phyloP scores from a whole-genome alignment of 2,113 vertebrate genomes.

The Phaethon lepturus region DNA sequence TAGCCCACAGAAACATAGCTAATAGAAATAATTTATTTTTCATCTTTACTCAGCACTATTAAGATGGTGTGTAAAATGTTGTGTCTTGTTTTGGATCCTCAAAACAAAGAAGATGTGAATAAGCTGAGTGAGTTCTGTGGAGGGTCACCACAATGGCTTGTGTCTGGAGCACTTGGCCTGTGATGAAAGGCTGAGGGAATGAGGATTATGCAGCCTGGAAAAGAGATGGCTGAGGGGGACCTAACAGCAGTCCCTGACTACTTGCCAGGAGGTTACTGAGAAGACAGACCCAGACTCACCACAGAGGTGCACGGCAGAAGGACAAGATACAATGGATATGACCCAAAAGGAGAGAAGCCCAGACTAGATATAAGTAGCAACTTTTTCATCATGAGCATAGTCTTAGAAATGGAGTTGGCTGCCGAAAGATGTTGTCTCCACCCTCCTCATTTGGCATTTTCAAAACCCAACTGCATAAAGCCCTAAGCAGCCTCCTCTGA shows the following conservation, averaged over 20 bases:
- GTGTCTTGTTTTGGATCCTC: not conserved
- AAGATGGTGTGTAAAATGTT: not conserved
- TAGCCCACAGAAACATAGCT: not conserved
- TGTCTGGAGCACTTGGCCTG: not conserved
- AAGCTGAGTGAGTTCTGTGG: not conserved
- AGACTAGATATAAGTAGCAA: not conserved
- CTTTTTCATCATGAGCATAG: not conserved
- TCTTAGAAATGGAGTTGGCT: not conserved
- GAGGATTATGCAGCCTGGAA: not conserved
- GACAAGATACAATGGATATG: not conserved
- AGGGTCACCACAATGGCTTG: fast-evolving
- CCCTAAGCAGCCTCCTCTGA: not conserved
- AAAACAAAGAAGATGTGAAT: not conserved
- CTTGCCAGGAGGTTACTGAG: not conserved
- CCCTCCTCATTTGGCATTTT: not conserved
- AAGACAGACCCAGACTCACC: not conserved
- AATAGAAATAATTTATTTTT: not conserved
- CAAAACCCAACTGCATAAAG: not conserved
- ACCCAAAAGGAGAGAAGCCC: not conserved
- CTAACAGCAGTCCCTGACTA: not conserved
- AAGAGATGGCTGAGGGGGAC: not conserved
- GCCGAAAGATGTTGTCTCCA: not conserved
- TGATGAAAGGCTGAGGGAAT: not conserved
- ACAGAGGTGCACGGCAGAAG: not conserved
- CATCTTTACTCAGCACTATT: not conserved